Percentiles rank a stretch among this genome's conserved stretches.
Conservation (phyloP, 2,888 invertebrate species). For the Drosophila nigricruria region DNA sequence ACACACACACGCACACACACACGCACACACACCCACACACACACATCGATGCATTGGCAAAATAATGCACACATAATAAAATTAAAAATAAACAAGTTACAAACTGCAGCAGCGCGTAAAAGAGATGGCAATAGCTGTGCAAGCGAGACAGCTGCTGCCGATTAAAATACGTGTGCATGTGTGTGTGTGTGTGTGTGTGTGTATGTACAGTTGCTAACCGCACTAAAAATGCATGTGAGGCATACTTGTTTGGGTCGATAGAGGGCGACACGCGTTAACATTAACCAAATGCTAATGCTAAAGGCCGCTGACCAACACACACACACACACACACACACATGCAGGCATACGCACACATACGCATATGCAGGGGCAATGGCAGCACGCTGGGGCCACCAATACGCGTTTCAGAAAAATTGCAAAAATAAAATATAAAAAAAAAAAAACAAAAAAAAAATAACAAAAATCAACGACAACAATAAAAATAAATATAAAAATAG, state of each 20-base stretch:
- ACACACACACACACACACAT: conserved; percentile 4
- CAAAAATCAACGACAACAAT: conserved; percentile 59
- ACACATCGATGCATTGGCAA: conserved; percentile 42
- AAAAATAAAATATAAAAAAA: conserved; percentile 39
- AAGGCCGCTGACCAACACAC: conserved; percentile 59
- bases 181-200: conserved; percentile 11
- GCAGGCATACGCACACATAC: background rate
- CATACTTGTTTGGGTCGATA: conserved; percentile 51
- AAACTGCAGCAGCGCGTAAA: conserved; percentile 38
- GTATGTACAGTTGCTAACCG: conserved; percentile 69
- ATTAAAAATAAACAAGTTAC: conserved; percentile 71
- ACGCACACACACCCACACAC: conserved; percentile 3
- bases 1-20: conserved; percentile 23
- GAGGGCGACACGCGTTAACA: conserved; percentile 64
- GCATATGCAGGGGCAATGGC: conserved; percentile 47
- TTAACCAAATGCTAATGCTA: conserved; percentile 79
- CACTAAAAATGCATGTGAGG: conserved; percentile 59
- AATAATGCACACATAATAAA: conserved; percentile 71
- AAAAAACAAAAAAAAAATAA: conserved; percentile 55
- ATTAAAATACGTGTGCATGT: background rate
- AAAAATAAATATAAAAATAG: conserved; percentile 73
- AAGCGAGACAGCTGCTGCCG: conserved; percentile 28
- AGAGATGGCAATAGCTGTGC: conserved; percentile 48
- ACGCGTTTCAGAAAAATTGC: conserved; percentile 57
- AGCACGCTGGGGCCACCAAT: conserved; percentile 58